A percentile compares a stretch with the other conserved stretches of the same genome.
phyloP scores from a whole-genome alignment of 2,113 vertebrate genomes.

The Erythrocercus mccallii region DNA sequence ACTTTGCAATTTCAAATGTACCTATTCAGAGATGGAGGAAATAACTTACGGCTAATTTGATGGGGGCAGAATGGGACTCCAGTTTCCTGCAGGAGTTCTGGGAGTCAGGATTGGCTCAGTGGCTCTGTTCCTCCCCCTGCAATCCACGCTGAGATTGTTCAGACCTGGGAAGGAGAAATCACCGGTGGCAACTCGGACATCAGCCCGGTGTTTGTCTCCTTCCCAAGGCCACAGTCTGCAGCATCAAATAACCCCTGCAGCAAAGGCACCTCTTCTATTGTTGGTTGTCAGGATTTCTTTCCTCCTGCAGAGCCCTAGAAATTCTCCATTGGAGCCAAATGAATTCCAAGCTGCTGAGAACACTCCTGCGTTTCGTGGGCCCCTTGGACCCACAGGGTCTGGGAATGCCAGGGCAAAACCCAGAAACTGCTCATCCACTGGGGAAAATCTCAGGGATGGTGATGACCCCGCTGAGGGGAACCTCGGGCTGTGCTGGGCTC shows the following conservation, averaged over 20 bases:
- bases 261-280: neutral
- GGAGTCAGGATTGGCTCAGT: neutral
- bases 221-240: neutral
- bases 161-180: neutral
- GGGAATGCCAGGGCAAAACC: neutral
- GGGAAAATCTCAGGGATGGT: neutral
- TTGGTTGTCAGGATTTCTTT: neutral
- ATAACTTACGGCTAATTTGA: neutral
- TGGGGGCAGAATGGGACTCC: neutral
- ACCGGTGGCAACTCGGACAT: neutral
- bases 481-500: neutral
- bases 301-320: neutral
- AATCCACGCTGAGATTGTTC: rapidly evolving
- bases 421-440: neutral
- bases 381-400: neutral
- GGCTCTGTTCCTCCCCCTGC: neutral
- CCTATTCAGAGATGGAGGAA: neutral
- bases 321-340: neutral
- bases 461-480: neutral
- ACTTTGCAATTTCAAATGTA: neutral
- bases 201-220: neutral
- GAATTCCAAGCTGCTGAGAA: neutral
- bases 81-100: neutral
- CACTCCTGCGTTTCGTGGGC: neutral
- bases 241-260: neutral